Base-by-base conservation (phyloP, 2,113 vertebrate genomes). In the Silurus asotus region DNA sequence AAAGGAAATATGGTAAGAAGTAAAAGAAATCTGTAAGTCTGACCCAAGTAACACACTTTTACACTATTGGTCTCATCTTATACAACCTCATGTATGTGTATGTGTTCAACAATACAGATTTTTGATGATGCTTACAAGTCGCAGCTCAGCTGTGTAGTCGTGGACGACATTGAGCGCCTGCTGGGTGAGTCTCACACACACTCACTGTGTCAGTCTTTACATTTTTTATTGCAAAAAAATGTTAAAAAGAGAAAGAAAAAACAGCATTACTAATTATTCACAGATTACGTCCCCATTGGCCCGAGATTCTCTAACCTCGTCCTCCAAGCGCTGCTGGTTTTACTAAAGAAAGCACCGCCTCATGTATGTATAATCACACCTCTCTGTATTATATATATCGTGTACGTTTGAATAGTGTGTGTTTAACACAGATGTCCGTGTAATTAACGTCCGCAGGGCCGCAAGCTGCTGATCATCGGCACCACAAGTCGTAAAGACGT, bases 401-500 rank as follows among this genome's bases (percentile, higher is more conserved):
- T 69, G 5, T 78, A 20, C 61, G 25, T 77, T 25, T 84, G 62
- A 45, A 74, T 65, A 45, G 19, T 48, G 28, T 53, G 1, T 14
- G 56, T 83, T 45, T 48, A 6, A 62, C 8, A 8, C 64, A 17
- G 64, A 20, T 83, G 65, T 83, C 6, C 72, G 49, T 62, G 28
- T 72, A 56, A 53, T 70, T 13, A 75, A 62, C 53, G 64, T 11
- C 19, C 51, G 3, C 93, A 98, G 98, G 96, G 97, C 11, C 96
- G 98, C 15, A 99, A 99, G 92, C 96, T 99, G 9, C 95, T 99
- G 8, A 99, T 99, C 92, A 98, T 99, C 1, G 98, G 98, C 19
- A 99, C 98, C 90, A 99, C 97, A 20, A 99, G 98, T 92, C 96
- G 97, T 90, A 99, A 99, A 92, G 97, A 99, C 0, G 98, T 99